phyloP scores from a whole-genome alignment of 1,140 invertebrate species.

The Phortica variegata region DNA sequence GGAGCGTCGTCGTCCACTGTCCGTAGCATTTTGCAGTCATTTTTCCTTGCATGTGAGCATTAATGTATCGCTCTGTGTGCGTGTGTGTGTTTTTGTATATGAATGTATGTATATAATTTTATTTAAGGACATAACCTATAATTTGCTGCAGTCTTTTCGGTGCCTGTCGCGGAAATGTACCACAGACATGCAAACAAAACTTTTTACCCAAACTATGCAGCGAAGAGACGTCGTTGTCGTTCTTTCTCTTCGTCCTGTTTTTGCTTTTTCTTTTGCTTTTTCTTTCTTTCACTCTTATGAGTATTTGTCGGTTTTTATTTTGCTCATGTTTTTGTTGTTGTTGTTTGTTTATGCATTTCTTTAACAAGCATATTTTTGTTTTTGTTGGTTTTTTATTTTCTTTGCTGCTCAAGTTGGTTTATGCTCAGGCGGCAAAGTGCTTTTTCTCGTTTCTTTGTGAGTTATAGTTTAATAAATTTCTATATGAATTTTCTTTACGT shows the following conservation, averaged over 20 bases:
- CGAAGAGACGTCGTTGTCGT: slow-evolving; percentile 16
- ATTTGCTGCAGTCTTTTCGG: slow-evolving; percentile 43
- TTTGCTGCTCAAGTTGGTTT: slow-evolving; percentile 1
- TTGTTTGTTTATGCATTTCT: neutral
- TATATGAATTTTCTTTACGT: slow-evolving; percentile 28
- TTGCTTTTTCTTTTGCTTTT: neutral
- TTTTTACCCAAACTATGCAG: no score
- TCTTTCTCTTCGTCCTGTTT: neutral
- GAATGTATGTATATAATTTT: slow-evolving; percentile 17
- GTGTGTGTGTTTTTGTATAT: neutral
- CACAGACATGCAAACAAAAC: slow-evolving; percentile 53
- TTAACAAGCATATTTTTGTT: slow-evolving; percentile 31
- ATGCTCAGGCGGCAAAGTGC: slow-evolving; percentile 39
- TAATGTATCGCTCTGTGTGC: slow-evolving; percentile 9
- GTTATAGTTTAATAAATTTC: slow-evolving; percentile 53
- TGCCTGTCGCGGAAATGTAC: slow-evolving; percentile 53
- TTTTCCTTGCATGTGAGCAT: slow-evolving; percentile 13
- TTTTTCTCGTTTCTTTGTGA: slow-evolving; percentile 29
- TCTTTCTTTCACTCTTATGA: slow-evolving; percentile 18
- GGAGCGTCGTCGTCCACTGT: no score
- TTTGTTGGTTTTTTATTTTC: slow-evolving; percentile 1
- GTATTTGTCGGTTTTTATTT: slow-evolving; percentile 15
- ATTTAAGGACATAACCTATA: slow-evolving; percentile 36
- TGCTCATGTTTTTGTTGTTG: slow-evolving; percentile 28
- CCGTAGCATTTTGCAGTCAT: slow-evolving; percentile 12